phyloP scores from a whole-genome alignment of 23 tunicate genomes.

The Styela clava region DNA sequence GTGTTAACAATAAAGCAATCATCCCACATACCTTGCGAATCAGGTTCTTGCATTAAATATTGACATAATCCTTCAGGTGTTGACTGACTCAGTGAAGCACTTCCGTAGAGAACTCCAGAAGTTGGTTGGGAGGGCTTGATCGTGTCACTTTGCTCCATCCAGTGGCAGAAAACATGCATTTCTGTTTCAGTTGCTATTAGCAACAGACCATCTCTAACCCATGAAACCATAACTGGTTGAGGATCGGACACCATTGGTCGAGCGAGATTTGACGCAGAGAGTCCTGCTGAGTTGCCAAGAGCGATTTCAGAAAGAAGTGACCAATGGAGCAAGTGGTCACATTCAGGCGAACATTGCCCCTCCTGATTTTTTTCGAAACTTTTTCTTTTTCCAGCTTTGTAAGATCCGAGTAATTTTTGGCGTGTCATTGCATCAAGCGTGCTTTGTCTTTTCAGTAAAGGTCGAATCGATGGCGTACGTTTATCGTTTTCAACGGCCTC shows the following conservation, averaged over 20 bases:
- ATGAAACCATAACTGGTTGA: constrained; percentile 52
- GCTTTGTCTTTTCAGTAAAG: constrained; percentile 40
- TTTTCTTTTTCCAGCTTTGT: background rate
- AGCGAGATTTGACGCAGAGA: constrained; percentile 12
- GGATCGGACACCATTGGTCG: background rate
- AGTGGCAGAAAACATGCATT: constrained; percentile 88
- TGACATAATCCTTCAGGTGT: constrained; percentile 32
- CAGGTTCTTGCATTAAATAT: constrained; percentile 11
- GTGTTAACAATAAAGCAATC: too few species aligned
- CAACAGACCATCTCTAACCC: constrained; percentile 86
- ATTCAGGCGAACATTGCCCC: background rate
- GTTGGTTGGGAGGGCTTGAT: background rate
- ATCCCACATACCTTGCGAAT: background rate
- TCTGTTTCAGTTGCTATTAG: constrained; percentile 86
- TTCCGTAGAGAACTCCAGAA: constrained; percentile 17
- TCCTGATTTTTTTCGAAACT: background rate
- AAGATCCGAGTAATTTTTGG: constrained; percentile 50
- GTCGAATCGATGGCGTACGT: constrained; percentile 8
- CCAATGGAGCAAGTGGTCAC: constrained; percentile 8
- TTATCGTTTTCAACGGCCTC: constrained; percentile 9
- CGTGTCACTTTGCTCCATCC: constrained; percentile 41
- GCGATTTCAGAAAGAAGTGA: constrained; percentile 28
- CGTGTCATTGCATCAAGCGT: constrained; percentile 74
- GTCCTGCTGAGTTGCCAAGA: constrained; percentile 24
- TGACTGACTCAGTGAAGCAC: constrained; percentile 32